Base-by-base conservation (phyloP, 1,140 invertebrate genomes). In the Hypsibius dujardini region DNA sequence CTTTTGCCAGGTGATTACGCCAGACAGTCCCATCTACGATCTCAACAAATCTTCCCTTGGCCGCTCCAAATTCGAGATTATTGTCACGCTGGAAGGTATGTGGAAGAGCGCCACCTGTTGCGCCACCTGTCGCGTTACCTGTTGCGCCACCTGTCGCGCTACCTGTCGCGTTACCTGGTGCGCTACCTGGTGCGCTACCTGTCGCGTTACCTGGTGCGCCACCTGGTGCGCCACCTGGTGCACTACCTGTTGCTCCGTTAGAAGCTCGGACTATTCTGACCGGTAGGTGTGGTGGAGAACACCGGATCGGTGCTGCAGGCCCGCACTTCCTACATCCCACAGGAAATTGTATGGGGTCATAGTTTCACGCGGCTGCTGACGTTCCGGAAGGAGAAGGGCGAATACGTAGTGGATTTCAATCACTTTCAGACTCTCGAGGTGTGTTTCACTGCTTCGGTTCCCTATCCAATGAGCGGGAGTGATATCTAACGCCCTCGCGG, bases 71-170 rank as follows among this genome's bases (percentile, higher is more conserved):
- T 98, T 96, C 78, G 95, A 98, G 80, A 88, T 98, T 59, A 88
- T 97, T 1, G 90, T 95, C 1, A 90, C 97, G 72, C 83, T 98
- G 12, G 95, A 98, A 79, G 94, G 95, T 1, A 92, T 89, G 50
- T 12, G 28, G 28, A 28, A 28, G 28, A 28, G 28, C 28, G 28
- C 28, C n/a, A 28, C 28, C 28, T 28, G 28, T 28, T 28, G 28
- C 28, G 28, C 28, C 28, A 28, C 28, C 28, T 28, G 28, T 28
- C 28, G 28, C 28, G 28, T 28, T 28, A 28, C 28, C 28, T 28
- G 28, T 28, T 28, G 28, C 28, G 28, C 28, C 28, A 28, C 28
- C 28, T 28, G 28, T 28, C 28, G 28, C 28, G 28, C 28, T 28
- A 28, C 28, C 28, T 28, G 28, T 28, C 28, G 28, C 28, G 28